These are phyloP conservation scores for Parochlus steinenii DNA, from an alignment of 2,888 invertebrate genomes.

Conservation along the genomic window DNA sequence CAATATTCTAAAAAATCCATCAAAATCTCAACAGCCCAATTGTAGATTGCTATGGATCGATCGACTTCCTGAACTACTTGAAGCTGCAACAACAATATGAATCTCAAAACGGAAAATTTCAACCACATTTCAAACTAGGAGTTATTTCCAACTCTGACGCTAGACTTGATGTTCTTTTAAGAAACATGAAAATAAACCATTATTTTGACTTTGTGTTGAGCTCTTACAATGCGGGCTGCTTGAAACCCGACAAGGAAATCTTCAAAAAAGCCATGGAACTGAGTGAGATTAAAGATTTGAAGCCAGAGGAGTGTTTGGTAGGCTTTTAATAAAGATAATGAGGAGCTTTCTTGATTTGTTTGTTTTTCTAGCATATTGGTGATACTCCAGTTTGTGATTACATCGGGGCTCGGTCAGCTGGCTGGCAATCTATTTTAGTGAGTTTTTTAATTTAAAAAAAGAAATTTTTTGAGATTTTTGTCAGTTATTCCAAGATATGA, in stretches of 20 bases:
- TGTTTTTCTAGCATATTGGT: slow-evolving; percentile 77
- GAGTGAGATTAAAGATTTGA: slow-evolving; percentile 29
- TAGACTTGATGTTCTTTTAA: slow-evolving; percentile 49
- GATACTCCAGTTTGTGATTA: slow-evolving; percentile 64
- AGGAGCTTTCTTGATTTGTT: too few species aligned
- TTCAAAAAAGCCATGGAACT: slow-evolving; percentile 44
- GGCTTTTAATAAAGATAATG: too few species aligned
- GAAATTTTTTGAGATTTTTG: too few species aligned
- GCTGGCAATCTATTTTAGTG: slow-evolving; percentile 73
- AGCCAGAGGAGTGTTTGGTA: slow-evolving; percentile 49
- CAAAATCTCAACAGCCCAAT: too few species aligned
- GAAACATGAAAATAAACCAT: slow-evolving; percentile 43
- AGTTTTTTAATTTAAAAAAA: too few species aligned
- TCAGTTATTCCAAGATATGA: too few species aligned
- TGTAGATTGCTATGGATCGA: slow-evolving; percentile 45
- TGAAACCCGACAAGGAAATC: slow-evolving; percentile 60
- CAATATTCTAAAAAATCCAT: too few species aligned
- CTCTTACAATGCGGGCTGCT: slow-evolving; percentile 54
- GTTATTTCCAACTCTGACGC: slow-evolving; percentile 84
- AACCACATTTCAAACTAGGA: slow-evolving; percentile 36
- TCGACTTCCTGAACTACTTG: slow-evolving; percentile 45
- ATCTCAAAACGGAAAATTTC: slow-evolving; percentile 9
- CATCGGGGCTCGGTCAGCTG: slow-evolving; percentile 51
- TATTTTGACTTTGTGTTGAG: slow-evolving; percentile 67
- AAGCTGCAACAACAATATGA: slow-evolving; percentile 21